Percentiles rank a stretch among this genome's conserved stretches.
Evolutionary conservation across 2,797 vertebrate genomes (phyloP).

Genomic region (Myoxocephalus aenaeus): DNA sequence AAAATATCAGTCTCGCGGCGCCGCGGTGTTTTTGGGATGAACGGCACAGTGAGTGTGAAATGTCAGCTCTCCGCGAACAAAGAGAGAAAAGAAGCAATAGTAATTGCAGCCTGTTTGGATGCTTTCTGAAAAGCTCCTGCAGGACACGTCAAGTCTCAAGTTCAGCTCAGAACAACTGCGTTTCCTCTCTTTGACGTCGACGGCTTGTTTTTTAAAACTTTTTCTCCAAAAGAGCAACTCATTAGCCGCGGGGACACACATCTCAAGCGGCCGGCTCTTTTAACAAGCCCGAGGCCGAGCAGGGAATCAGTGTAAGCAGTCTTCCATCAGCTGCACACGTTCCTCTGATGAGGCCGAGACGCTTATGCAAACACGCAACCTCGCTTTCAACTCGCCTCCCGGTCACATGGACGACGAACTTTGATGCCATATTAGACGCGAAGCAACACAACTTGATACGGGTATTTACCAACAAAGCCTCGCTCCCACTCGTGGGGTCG

Average conservation of each 20-base stretch:
- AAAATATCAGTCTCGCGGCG: too few species aligned
- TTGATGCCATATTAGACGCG: conserved; percentile 79
- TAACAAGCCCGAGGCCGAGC: conserved; percentile 80
- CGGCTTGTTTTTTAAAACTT: conserved; percentile 29
- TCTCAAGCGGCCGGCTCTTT: conserved; percentile 65
- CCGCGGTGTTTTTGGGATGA: not conserved
- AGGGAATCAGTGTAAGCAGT: conserved; percentile 76
- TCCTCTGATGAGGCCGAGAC: conserved; percentile 74
- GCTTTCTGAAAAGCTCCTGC: conserved; percentile 1
- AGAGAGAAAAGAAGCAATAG: not conserved
- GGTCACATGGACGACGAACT: conserved; percentile 75
- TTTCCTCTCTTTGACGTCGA: conserved; percentile 28
- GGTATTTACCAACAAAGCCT: conserved; percentile 86
- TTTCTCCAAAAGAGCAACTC: conserved; percentile 33
- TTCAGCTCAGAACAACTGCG: conserved; percentile 11
- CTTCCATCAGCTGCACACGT: conserved; percentile 80
- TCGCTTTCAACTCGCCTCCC: conserved; percentile 73
- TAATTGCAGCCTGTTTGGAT: not conserved
- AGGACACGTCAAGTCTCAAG: not conserved
- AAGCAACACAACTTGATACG: conserved; percentile 81
- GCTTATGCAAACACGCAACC: conserved; percentile 75
- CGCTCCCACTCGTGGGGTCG: conserved; percentile 58
- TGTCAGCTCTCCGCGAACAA: conserved; percentile 25
- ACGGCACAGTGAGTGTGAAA: not conserved
- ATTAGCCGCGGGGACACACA: conserved; percentile 42